A percentile compares a stretch with the other conserved stretches of the same genome.
These are phyloP conservation scores for Chelonoidis abingdonii DNA, from an alignment of 2,113 vertebrate genomes.

Conservation along the genomic window DNA sequence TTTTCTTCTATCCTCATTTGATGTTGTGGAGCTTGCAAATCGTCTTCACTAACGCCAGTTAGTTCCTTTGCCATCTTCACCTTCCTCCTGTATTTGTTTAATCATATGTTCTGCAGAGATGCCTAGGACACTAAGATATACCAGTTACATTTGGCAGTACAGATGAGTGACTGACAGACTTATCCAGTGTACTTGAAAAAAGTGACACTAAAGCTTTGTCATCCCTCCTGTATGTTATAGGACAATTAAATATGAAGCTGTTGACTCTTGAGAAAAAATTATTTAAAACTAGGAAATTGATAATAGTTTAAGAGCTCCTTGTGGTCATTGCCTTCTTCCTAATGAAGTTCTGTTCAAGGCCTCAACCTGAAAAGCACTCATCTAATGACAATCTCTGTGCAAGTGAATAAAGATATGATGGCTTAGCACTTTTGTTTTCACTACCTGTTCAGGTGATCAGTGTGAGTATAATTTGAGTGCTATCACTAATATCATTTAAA, in stretches of 20 bases:
- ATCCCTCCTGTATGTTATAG: constrained; percentile 25
- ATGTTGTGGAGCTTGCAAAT: neutral
- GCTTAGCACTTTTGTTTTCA: constrained; percentile 47
- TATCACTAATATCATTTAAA: constrained; percentile 79
- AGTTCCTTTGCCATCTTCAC: neutral
- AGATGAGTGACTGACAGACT: neutral
- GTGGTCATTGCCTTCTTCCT: constrained; percentile 29
- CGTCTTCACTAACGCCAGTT: neutral
- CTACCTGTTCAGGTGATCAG: constrained; percentile 78
- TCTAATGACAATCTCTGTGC: neutral
- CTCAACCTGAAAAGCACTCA: constrained; percentile 16
- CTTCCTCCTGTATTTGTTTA: neutral
- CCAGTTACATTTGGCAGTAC: neutral
- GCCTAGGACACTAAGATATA: neutral
- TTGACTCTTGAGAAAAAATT: neutral
- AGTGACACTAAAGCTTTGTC: constrained; percentile 20
- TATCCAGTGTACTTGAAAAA: constrained; percentile 30
- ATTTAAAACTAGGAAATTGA: constrained; percentile 36
- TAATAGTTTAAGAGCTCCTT: constrained; percentile 39
- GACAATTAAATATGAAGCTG: constrained; percentile 63
- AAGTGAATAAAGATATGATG: constrained; percentile 27
- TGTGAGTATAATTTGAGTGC: constrained; percentile 56
- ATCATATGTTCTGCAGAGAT: neutral
- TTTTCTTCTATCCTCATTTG: neutral
- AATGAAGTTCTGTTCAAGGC: constrained; percentile 41